Conservation (phyloP, 2,113 vertebrate genomes). For the Hemichromis elongatus region DNA sequence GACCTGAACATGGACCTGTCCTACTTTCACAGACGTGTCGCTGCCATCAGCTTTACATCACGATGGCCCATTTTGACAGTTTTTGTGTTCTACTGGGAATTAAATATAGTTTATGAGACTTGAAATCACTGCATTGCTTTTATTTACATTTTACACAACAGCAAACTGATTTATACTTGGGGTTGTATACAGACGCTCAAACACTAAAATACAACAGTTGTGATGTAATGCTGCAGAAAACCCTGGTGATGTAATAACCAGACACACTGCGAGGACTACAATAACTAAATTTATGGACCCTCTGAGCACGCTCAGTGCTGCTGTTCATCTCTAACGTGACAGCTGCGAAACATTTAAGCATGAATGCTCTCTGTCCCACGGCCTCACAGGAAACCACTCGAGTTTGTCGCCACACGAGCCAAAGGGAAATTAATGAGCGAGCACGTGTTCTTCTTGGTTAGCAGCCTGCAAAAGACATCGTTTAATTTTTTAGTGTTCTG, state of each 20-base stretch:
- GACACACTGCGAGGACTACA: neutral
- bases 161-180: neutral
- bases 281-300: neutral
- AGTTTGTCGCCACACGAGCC: fast-evolving
- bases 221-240: neutral
- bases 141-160: neutral
- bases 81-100: neutral
- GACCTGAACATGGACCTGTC: neutral
- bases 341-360: neutral
- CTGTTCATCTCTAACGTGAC: neutral
- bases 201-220: neutral
- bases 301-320: neutral
- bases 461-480: neutral
- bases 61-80: neutral
- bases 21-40: neutral
- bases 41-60: neutral
- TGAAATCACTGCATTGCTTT: neutral
- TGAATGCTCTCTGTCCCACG: neutral
- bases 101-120: fast-evolving
- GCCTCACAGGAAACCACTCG: neutral
- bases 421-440: neutral
- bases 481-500: neutral
- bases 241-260: neutral
- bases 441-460: neutral
- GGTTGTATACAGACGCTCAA: neutral